These are phyloP conservation scores for Diogma glabrata DNA, from an alignment of 2,888 invertebrate genomes.

Conservation along the genomic window DNA sequence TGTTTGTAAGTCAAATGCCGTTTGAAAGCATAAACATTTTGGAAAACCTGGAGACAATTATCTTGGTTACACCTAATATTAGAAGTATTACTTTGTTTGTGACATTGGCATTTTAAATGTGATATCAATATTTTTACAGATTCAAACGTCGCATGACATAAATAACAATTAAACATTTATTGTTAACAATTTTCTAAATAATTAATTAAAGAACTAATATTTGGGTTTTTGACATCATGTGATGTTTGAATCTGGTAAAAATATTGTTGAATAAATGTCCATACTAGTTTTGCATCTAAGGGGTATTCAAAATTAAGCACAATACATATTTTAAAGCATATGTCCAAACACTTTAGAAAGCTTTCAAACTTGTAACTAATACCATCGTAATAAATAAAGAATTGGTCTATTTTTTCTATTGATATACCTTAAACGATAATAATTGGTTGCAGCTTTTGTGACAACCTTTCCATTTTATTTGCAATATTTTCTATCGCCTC, in stretches of 20 bases:
- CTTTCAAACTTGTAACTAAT: neutral
- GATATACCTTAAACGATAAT: neutral
- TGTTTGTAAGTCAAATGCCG: no score
- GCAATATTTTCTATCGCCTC: neutral
- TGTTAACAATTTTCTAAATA: neutral
- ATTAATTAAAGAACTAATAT: neutral
- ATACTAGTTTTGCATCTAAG: neutral
- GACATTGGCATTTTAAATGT: slow-evolving; percentile 4
- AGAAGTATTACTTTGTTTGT: neutral
- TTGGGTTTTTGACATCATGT: neutral
- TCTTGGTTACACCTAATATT: no score
- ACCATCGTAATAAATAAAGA: neutral
- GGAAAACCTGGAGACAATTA: no score
- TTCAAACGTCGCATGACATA: neutral
- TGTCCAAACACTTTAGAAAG: neutral
- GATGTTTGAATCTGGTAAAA: neutral
- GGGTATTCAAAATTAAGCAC: neutral
- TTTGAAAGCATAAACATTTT: no score
- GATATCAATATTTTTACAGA: neutral
- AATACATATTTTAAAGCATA: neutral
- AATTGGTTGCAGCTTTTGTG: neutral
- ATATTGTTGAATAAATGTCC: slow-evolving; percentile 3
- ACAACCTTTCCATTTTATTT: neutral
- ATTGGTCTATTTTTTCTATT: neutral
- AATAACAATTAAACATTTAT: neutral